A percentile compares a stretch with the other conserved stretches of the same genome.
phyloP scores from a whole-genome alignment of 2,113 vertebrate genomes.

The Anhinga rufa region DNA sequence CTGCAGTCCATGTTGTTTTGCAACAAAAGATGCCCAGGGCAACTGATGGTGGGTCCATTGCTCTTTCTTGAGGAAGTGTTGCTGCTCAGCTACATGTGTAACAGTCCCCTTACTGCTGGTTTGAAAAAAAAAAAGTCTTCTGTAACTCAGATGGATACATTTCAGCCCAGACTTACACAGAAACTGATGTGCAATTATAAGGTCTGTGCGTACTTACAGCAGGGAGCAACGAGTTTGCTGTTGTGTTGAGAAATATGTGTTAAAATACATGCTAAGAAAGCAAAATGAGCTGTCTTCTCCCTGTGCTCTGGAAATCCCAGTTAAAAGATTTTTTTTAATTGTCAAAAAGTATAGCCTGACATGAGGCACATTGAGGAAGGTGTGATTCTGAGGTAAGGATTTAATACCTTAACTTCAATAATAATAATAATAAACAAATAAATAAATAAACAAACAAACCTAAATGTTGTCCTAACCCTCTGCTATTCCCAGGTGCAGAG shows the following conservation, averaged over 20 bases:
- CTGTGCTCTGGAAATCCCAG: neutral
- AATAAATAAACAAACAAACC: neutral
- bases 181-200: neutral
- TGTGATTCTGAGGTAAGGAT: neutral
- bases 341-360: neutral
- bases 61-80: neutral
- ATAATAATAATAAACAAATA: neutral
- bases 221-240: neutral
- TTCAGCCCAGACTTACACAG: neutral
- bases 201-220: neutral
- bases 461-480: neutral
- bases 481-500: neutral
- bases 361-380: neutral
- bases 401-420: neutral
- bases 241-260: neutral
- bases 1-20: neutral
- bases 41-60: neutral
- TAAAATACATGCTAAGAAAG: neutral
- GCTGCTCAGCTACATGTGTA: accelerated
- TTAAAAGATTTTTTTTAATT: neutral
- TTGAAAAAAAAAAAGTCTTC: neutral
- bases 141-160: neutral
- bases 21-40: neutral
- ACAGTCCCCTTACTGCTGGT: neutral
- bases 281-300: neutral